A percentile compares a stretch with the other conserved stretches of the same genome.
phyloP scores from a whole-genome alignment of 2,888 invertebrate species.

The Portevinia maculata region DNA sequence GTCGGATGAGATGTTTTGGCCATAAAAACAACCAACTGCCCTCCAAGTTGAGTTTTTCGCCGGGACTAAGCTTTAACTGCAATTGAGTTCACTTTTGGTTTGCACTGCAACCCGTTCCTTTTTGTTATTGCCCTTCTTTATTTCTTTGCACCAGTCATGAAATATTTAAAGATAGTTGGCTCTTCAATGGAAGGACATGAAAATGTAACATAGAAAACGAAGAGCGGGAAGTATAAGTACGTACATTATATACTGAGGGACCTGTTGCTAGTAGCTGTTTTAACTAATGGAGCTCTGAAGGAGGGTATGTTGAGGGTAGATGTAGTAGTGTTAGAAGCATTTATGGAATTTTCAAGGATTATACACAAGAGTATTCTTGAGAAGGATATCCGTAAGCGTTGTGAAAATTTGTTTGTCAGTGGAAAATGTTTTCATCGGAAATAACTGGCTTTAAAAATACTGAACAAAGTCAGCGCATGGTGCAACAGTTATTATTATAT shows the following conservation, averaged over 20 bases:
- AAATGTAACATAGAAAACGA: slow-evolving; percentile 47
- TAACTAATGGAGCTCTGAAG: slow-evolving; percentile 28
- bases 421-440: too few relatives aligned
- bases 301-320: neutral
- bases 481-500: too few relatives aligned
- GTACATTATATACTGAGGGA: too few relatives aligned
- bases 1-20: slow-evolving; percentile 42
- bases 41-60: slow-evolving; percentile 12
- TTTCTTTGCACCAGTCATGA: slow-evolving; percentile 46
- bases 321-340: slow-evolving; percentile 33
- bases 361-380: slow-evolving; percentile 30
- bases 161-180: slow-evolving; percentile 53
- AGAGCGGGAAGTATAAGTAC: slow-evolving; percentile 25
- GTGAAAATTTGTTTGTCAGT: too few relatives aligned
- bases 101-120: slow-evolving; percentile 37
- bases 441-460: too few relatives aligned
- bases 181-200: slow-evolving; percentile 48
- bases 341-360: slow-evolving; percentile 44
- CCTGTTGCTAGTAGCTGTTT: slow-evolving; percentile 53
- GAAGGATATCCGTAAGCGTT: slow-evolving; percentile 39
- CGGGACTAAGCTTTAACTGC: slow-evolving; percentile 57
- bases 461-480: too few relatives aligned
- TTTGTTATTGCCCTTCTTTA: slow-evolving; percentile 22
- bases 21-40: slow-evolving; percentile 17
- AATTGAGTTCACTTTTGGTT: slow-evolving; percentile 56